Base-by-base conservation (phyloP, 2,888 invertebrate genomes). In the Hanleya hanleyi region DNA sequence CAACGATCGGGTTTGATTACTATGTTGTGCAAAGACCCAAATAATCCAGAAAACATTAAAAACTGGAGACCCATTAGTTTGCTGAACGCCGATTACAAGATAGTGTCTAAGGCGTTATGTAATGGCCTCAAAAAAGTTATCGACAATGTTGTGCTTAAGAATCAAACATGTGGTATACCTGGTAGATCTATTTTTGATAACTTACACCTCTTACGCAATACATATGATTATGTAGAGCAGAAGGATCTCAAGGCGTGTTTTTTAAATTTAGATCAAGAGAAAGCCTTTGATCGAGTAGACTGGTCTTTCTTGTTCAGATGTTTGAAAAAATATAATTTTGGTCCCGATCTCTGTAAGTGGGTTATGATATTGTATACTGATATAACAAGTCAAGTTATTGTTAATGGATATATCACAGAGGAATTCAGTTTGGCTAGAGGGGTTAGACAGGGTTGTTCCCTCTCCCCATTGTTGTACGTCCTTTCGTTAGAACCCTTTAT, bases 211-310 rank as follows among this genome's bases (percentile, higher is more conserved):
- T n/a, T n/a, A n/a, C n/a, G n/a, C n/a, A n/a, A n/a, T n/a, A n/a
- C n/a, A n/a, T n/a, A n/a, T n/a, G n/a, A n/a, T n/a, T n/a, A n/a
- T n/a, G n/a, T n/a, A n/a, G n/a, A n/a, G n/a, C n/a, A 76, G 51
- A 75, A 80, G 65, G 37, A 81, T 15, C 35, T 76, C 18, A 15
- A 50, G 38, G 72, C 76, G 37, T 67, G 68, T 47, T 78, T 80
- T 62, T 74, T 81, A 36, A 61, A 47, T 70, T 38, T 81, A 37
- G 82, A 83, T 57, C 83, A 82, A 68, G 79, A 77, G 57, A 83
- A 82, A 50, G 81, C 79, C 1, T 82, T 82, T 49, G 80, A 82
- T 68, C 67, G 80, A 51, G 80, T 81, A 18, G 71, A 72, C 26
- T 75, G 77, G 66, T 57, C 67, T 12, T 81, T 73, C 70, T 22